Evolutionary conservation across 2,113 vertebrate genomes (phyloP).

Genomic region (Carollia perspicillata): DNA sequence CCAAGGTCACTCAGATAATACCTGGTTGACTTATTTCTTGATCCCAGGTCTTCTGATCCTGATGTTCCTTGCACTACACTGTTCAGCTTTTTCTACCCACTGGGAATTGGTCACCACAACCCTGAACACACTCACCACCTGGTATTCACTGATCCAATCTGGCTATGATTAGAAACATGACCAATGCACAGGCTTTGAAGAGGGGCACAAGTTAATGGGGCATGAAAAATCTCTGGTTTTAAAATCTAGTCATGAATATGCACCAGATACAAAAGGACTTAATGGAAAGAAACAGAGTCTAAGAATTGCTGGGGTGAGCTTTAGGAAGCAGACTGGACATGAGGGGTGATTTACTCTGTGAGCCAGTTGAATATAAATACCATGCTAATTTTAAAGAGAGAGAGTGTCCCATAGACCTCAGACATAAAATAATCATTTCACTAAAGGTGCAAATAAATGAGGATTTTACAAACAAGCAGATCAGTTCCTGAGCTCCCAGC

Average conservation of each 20-base stretch:
- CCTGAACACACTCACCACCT: not conserved
- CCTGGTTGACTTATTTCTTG: not conserved
- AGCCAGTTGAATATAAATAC: not conserved
- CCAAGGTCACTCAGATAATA: not conserved
- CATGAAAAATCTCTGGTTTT: not conserved
- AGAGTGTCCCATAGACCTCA: not conserved
- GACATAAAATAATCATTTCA: slow-evolving; percentile 15
- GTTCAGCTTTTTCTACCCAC: not conserved
- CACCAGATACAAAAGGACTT: not conserved
- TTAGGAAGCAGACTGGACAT: not conserved
- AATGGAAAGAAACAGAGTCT: not conserved
- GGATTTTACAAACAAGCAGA: not conserved
- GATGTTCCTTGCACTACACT: not conserved
- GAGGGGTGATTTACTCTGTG: not conserved
- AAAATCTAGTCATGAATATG: not conserved
- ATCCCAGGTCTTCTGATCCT: not conserved
- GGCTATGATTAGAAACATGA: not conserved
- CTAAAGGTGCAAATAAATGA: not conserved
- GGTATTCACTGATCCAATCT: not conserved
- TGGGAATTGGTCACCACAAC: not conserved
- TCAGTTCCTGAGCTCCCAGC: not conserved
- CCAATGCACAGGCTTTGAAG: not conserved
- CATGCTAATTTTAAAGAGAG: not conserved
- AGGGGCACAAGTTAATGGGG: not conserved
- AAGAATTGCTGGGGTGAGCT: not conserved